Conservation (phyloP, 1,140 invertebrate species). For the Pseudomyrmex pallidus region DNA sequence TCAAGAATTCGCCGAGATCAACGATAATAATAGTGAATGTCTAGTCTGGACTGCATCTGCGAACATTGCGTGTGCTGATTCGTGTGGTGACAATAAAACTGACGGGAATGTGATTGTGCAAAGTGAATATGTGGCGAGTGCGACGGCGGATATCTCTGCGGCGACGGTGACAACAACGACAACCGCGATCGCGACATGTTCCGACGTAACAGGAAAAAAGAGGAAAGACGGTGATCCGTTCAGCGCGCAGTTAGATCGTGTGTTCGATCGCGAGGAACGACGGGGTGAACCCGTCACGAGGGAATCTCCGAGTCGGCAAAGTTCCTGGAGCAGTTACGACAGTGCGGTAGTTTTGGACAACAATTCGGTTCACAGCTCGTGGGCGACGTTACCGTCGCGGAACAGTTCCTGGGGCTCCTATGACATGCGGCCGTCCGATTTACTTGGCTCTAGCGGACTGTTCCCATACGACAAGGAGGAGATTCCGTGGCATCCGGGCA, state of each 20-base stretch:
- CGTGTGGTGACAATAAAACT: slow-evolving; percentile 69
- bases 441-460: slow-evolving; percentile 83
- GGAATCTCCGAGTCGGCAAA: slow-evolving; percentile 87
- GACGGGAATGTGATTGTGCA: slow-evolving; percentile 66
- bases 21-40: slow-evolving; percentile 80
- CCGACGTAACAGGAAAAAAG: slow-evolving; percentile 64
- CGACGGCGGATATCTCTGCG: slow-evolving; percentile 17
- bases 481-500: slow-evolving; percentile 88
- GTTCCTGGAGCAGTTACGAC: slow-evolving; percentile 93
- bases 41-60: slow-evolving; percentile 86
- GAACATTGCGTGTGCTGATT: slow-evolving; percentile 79
- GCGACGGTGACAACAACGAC: slow-evolving; percentile 16
- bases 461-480: slow-evolving; percentile 88
- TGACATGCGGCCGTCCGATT: slow-evolving; percentile 86
- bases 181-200: slow-evolving; percentile 39
- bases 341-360: slow-evolving; percentile 89
- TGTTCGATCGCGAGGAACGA: slow-evolving; percentile 90
- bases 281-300: slow-evolving; percentile 76
- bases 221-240: slow-evolving; percentile 88
- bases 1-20: slow-evolving; percentile 57
- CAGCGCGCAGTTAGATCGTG: slow-evolving; percentile 89
- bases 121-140: slow-evolving; percentile 67
- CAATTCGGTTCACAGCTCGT: slow-evolving; percentile 92
- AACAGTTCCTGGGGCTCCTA: slow-evolving; percentile 92
- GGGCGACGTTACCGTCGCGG: slow-evolving; percentile 90